Conservation (phyloP, 2,797 vertebrate species). For the Aulostomus chinensis region DNA sequence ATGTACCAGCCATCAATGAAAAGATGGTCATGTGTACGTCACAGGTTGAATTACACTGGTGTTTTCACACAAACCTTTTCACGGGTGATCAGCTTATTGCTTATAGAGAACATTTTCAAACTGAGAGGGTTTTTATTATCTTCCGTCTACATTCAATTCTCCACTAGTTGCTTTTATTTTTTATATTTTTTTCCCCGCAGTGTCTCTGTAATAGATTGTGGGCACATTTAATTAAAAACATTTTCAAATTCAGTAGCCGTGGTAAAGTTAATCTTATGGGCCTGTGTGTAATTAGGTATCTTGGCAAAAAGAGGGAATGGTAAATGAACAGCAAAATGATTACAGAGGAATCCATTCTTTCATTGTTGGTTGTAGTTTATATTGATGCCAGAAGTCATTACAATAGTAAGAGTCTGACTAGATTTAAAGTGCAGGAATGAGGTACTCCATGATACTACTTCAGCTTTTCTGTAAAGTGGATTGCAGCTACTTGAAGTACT, state of each 20-base stretch:
- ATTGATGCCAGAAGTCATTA: neutral
- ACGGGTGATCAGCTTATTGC: constrained; percentile 8
- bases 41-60: neutral
- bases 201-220: neutral
- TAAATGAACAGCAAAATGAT: constrained; percentile 1
- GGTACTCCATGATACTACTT: too few relatives aligned
- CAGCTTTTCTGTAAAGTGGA: too few relatives aligned
- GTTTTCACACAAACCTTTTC: neutral
- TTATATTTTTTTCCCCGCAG: neutral
- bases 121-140: neutral
- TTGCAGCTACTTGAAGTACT: too few relatives aligned
- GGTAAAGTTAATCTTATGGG: constrained; percentile 4
- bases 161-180: too few relatives aligned
- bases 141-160: neutral
- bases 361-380: neutral
- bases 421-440: too few relatives aligned
- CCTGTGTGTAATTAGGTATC: constrained; percentile 12
- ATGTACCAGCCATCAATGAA: too few relatives aligned
- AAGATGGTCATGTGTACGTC: neutral
- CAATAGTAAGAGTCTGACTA: too few relatives aligned
- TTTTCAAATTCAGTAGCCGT: constrained; percentile 3
- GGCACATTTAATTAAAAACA: constrained; percentile 9
- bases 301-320: constrained; percentile 3
- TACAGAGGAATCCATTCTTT: neutral
- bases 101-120: neutral